Percentiles rank a stretch among this genome's conserved stretches.
phyloP scores from a whole-genome alignment of 2,888 invertebrate species.

The Bugulina stolonifera region DNA sequence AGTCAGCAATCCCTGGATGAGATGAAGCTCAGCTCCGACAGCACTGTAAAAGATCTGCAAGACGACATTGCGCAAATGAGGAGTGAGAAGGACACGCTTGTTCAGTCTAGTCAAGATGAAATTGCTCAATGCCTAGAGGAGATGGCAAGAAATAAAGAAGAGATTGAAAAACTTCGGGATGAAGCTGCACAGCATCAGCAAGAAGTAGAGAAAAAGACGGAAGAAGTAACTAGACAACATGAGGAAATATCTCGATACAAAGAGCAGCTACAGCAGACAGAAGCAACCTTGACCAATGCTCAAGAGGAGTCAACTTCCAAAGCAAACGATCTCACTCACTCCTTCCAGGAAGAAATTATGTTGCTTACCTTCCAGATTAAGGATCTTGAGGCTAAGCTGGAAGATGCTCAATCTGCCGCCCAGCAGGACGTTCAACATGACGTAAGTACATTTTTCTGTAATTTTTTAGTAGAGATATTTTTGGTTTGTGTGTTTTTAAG shows the following conservation, averaged over 20 bases:
- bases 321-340: slow-evolving; percentile 7
- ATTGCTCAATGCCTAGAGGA: background rate
- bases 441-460: too few relatives aligned
- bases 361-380: background rate
- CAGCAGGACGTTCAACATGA: slow-evolving; percentile 8
- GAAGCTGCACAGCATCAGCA: background rate
- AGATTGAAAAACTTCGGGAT: background rate
- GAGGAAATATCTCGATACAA: background rate
- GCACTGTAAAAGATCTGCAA: background rate
- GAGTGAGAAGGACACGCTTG: background rate
- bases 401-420: background rate
- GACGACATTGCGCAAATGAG: background rate
- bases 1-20: background rate
- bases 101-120: slow-evolving; percentile 8
- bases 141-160: background rate
- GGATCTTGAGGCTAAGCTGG: slow-evolving; percentile 16
- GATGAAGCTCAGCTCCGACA: background rate
- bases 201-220: too few relatives aligned
- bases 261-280: background rate
- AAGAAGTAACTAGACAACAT: background rate
- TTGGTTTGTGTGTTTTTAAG: background rate
- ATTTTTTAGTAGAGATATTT: background rate
- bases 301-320: background rate
- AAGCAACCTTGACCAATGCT: background rate
- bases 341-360: slow-evolving; percentile 3